Evolutionary conservation across 2,888 invertebrate species (phyloP).

Genomic region (Agrenia bidenticulata): DNA sequence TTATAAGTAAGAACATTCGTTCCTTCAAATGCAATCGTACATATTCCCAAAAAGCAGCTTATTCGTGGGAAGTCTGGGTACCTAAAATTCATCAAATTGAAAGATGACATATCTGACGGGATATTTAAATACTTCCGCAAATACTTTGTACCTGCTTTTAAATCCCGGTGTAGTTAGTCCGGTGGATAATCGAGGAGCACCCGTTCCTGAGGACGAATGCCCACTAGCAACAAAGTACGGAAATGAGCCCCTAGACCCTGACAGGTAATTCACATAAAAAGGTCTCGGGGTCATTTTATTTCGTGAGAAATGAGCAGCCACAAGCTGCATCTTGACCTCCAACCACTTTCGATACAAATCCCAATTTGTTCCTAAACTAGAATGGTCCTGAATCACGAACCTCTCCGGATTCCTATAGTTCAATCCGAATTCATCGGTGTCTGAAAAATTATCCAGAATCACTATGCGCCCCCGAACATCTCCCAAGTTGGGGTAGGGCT

Average conservation of each 20-base stretch:
- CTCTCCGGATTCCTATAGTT: not conserved
- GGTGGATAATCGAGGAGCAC: not conserved
- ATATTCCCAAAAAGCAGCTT: constrained; percentile 4
- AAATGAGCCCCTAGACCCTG: constrained; percentile 4
- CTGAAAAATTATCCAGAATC: constrained; percentile 12
- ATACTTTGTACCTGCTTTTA: no score
- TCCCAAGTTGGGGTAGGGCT: not conserved
- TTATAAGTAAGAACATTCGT: constrained; percentile 7
- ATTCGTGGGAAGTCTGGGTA: constrained; percentile 8
- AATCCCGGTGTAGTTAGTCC: not conserved
- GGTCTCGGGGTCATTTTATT: no score
- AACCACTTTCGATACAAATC: constrained; percentile 9
- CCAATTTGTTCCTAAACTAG: constrained; percentile 13
- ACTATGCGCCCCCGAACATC: constrained; percentile 6
- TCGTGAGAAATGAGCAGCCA: not conserved
- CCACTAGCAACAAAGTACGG: constrained; percentile 16
- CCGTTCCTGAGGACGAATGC: not conserved
- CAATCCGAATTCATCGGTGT: constrained; percentile 2
- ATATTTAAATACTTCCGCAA: no score
- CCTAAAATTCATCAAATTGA: no score
- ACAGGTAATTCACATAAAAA: constrained; percentile 8
- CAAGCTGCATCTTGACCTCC: not conserved
- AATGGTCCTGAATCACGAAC: constrained; percentile 11
- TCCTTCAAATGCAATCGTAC: constrained; percentile 14
- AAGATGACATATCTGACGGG: no score